Conservation (phyloP, 2,113 vertebrate species). For the Zapornia atra region DNA sequence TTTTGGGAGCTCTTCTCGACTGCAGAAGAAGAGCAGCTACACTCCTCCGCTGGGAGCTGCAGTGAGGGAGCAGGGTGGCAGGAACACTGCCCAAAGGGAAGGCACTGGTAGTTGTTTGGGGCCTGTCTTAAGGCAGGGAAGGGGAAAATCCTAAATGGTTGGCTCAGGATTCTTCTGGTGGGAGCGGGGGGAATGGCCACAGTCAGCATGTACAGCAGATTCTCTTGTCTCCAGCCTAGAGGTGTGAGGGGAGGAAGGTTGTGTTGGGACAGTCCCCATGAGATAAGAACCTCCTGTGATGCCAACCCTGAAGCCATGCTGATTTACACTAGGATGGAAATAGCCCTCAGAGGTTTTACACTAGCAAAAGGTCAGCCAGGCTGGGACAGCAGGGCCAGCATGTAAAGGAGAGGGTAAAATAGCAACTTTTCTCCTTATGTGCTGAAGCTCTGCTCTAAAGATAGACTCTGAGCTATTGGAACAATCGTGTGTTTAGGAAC, state of each 20-base stretch:
- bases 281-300: slow-evolving; percentile 8
- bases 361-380: slow-evolving; percentile 23
- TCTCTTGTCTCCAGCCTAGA: background rate
- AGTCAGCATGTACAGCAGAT: background rate
- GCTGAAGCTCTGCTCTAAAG: background rate
- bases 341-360: background rate
- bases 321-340: slow-evolving; percentile 43
- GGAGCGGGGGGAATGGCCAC: fast-evolving
- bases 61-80: background rate
- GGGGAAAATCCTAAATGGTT: background rate
- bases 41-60: background rate
- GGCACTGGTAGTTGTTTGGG: background rate
- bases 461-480: background rate
- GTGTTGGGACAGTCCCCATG: background rate
- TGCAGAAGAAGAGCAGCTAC: background rate
- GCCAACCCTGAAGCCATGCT: background rate
- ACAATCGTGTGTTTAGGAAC: background rate
- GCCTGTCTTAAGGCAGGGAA: background rate
- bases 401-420: background rate
- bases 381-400: background rate
- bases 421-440: background rate
- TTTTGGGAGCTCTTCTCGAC: background rate
- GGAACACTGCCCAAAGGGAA: background rate
- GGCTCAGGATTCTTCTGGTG: background rate
- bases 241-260: background rate